Evolutionary conservation across 2,113 vertebrate species (phyloP).

Genomic region (Zosterops pallidus): DNA sequence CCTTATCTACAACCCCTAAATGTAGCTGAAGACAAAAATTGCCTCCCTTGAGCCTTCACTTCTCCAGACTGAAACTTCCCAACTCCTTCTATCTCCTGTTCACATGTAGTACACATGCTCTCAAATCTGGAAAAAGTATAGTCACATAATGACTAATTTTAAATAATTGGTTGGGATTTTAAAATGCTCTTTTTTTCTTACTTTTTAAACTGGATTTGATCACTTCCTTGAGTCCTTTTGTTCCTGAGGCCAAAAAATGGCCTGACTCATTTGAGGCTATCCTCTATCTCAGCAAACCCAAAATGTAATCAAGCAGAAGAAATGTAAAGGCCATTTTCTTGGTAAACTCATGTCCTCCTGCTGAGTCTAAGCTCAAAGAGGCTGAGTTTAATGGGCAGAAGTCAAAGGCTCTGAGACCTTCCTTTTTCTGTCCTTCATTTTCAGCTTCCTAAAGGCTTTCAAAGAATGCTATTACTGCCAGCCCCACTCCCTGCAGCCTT

Average conservation of each 20-base stretch:
- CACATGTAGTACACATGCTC: neutral
- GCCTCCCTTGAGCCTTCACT: neutral
- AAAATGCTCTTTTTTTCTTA: neutral
- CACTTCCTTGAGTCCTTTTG: neutral
- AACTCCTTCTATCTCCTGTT: neutral
- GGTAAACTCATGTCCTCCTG: neutral
- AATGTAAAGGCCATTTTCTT: neutral
- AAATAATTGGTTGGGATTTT: neutral
- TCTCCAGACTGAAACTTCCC: neutral
- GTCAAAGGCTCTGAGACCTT: neutral
- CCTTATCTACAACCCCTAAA: neutral
- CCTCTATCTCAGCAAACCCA: neutral
- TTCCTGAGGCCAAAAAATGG: neutral
- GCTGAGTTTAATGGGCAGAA: neutral
- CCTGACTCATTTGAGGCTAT: neutral
- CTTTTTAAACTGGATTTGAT: neutral
- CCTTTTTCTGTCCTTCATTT: neutral
- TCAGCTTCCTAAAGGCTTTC: neutral
- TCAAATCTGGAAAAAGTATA: neutral
- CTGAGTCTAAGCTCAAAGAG: neutral
- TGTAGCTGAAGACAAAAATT: neutral
- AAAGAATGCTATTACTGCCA: rapidly evolving
- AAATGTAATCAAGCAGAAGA: neutral
- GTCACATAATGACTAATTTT: neutral
- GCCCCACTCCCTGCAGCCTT: neutral